Conservation (phyloP, 2,888 invertebrate genomes). For the Ophion ellenae region DNA sequence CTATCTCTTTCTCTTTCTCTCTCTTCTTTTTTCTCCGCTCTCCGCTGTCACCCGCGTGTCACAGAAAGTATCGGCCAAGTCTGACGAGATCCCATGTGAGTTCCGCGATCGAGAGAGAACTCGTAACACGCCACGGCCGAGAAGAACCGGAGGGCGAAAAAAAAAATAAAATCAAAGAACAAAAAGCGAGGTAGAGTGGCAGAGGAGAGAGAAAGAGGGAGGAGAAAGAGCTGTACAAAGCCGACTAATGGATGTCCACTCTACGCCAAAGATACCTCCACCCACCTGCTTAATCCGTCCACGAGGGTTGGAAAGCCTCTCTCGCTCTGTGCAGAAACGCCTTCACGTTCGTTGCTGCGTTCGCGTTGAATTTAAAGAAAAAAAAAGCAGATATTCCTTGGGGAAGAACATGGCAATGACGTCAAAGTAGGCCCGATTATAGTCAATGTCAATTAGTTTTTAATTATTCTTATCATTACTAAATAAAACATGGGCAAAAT, state of each 20-base stretch:
- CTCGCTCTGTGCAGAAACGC: neutral
- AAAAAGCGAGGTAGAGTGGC: constrained; percentile 31
- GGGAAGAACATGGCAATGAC: neutral
- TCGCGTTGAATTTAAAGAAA: constrained; percentile 41
- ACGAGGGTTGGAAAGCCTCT: constrained; percentile 60
- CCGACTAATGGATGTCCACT: constrained; percentile 83
- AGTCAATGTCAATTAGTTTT: too few species aligned
- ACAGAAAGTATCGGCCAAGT: constrained; percentile 58
- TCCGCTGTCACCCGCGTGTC: constrained; percentile 53
- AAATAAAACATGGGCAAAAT: neutral
- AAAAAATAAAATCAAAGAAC: constrained; percentile 17
- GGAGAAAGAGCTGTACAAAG: constrained; percentile 76
- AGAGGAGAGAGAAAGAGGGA: constrained; percentile 12
- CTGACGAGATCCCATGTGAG: constrained; percentile 61
- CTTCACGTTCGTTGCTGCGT: constrained; percentile 18
- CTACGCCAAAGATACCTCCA: constrained; percentile 81
- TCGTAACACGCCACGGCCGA: constrained; percentile 1
- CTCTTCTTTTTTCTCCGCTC: neutral
- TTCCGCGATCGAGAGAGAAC: constrained; percentile 9
- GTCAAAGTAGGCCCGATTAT: neutral
- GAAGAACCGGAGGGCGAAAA: constrained; percentile 23
- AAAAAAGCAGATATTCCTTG: constrained; percentile 12
- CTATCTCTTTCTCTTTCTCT: neutral
- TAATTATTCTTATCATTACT: neutral
- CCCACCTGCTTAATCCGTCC: constrained; percentile 74